Conservation (phyloP, 2,113 vertebrate genomes). For the Narcine bancroftii region DNA sequence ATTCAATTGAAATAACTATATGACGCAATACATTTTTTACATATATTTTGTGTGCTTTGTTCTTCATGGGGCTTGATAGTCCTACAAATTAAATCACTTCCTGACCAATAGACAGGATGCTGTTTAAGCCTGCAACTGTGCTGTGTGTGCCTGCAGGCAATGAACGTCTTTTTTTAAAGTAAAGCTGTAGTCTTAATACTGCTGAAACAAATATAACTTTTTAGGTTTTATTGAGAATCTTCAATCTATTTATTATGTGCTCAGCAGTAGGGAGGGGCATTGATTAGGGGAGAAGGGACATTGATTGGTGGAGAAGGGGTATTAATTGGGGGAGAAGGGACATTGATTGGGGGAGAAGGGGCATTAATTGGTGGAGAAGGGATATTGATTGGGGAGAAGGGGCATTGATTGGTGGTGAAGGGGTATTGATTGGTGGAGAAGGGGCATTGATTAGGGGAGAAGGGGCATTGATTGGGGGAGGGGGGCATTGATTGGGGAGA, state of each 20-base stretch:
- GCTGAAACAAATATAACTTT: neutral
- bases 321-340: too few relatives aligned
- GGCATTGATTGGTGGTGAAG: too few relatives aligned
- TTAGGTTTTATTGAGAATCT: slow-evolving; percentile 42
- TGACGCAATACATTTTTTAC: slow-evolving; percentile 45
- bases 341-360: too few relatives aligned
- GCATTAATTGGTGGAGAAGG: too few relatives aligned
- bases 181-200: slow-evolving; percentile 41
- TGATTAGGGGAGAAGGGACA: too few relatives aligned
- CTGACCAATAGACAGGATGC: slow-evolving; percentile 44
- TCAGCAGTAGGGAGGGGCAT: neutral
- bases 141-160: slow-evolving; percentile 38
- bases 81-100: slow-evolving; percentile 44
- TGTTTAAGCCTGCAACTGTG: slow-evolving; percentile 41
- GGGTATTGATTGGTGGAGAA: too few relatives aligned
- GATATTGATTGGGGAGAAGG: too few relatives aligned
- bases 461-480: too few relatives aligned
- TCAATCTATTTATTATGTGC: slow-evolving; percentile 16
- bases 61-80: slow-evolving; percentile 46
- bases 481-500: too few relatives aligned
- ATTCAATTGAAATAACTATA: slow-evolving; percentile 47
- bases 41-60: slow-evolving; percentile 43
- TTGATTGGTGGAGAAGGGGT: too few relatives aligned
- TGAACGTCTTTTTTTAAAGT: slow-evolving; percentile 45
- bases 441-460: too few relatives aligned